Conservation (phyloP, 30 jellyfish, hydroid and myxozoan species). For the Cassiopea andromeda region DNA sequence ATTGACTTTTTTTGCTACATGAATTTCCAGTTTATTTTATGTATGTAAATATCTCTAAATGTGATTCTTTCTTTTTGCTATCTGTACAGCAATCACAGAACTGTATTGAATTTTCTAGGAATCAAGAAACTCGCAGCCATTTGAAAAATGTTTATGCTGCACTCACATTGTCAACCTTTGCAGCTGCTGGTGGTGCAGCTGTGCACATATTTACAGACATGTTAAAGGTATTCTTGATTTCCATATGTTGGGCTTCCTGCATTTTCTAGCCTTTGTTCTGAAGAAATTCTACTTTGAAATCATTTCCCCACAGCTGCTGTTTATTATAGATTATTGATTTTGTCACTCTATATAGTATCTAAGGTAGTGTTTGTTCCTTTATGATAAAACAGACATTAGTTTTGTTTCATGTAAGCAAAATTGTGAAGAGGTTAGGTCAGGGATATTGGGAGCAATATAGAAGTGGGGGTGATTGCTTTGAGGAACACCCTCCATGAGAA, state of each 20-base stretch:
- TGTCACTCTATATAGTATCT: too few species aligned
- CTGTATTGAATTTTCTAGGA: slow-evolving; percentile 24
- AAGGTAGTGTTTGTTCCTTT: too few species aligned
- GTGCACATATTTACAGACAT: slow-evolving; percentile 73
- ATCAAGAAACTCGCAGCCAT: slow-evolving; percentile 78
- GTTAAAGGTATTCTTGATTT: slow-evolving; percentile 51
- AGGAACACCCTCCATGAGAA: too few species aligned
- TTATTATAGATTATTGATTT: too few species aligned
- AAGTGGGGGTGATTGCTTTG: too few species aligned
- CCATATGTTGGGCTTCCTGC: background rate
- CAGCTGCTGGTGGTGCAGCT: slow-evolving; percentile 96
- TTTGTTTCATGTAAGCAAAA: too few species aligned
- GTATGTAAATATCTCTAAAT: background rate
- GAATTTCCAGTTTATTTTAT: background rate
- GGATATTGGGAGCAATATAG: too few species aligned
- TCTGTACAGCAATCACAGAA: background rate
- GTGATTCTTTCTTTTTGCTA: background rate
- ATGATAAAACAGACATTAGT: too few species aligned
- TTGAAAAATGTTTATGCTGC: slow-evolving; percentile 88
- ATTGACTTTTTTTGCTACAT: too few species aligned
- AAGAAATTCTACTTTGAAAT: too few species aligned
- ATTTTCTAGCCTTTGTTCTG: background rate
- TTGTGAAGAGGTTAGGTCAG: too few species aligned
- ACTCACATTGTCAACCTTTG: slow-evolving; percentile 75
- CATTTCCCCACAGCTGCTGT: too few species aligned